phyloP scores from a whole-genome alignment of 2,888 invertebrate genomes.

The Fabriciana adippe region DNA sequence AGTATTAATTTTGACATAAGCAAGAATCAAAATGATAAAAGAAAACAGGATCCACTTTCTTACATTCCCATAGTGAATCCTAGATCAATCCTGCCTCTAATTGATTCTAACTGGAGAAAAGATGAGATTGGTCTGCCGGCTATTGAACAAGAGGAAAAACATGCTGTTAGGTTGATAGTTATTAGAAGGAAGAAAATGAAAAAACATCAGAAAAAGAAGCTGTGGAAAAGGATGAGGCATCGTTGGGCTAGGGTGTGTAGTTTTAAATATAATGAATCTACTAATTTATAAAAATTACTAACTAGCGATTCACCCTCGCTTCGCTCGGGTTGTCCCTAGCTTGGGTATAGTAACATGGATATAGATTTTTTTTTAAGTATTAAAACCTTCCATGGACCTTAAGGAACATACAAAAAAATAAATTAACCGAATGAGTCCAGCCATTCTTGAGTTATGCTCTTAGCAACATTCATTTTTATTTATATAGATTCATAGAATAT shows the following conservation, averaged over 20 bases:
- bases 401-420: too few species aligned
- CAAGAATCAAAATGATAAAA: slow-evolving; percentile 51
- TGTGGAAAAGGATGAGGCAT: slow-evolving; percentile 90
- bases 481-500: too few species aligned
- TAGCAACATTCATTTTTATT: too few species aligned
- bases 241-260: slow-evolving; percentile 85
- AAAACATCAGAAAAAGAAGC: slow-evolving; percentile 91
- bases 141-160: slow-evolving; percentile 80
- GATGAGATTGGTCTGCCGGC: slow-evolving; percentile 78
- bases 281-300: background rate
- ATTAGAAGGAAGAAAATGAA: slow-evolving; percentile 93
- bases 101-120: slow-evolving; percentile 67
- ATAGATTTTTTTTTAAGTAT: too few species aligned
- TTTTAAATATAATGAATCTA: too few species aligned
- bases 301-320: too few species aligned
- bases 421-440: too few species aligned
- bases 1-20: slow-evolving; percentile 63
- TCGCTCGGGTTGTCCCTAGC: too few species aligned
- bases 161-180: slow-evolving; percentile 88
- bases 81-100: slow-evolving; percentile 67
- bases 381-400: too few species aligned
- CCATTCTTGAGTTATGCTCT: too few species aligned
- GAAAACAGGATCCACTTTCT: slow-evolving; percentile 63
- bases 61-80: slow-evolving; percentile 74
- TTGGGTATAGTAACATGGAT: too few species aligned